Evolutionary conservation across 2,113 vertebrate genomes (phyloP), one percentile per base, ranked within the genome.

Genomic region (Sinocyclocheilus anshuiensis): DNA sequence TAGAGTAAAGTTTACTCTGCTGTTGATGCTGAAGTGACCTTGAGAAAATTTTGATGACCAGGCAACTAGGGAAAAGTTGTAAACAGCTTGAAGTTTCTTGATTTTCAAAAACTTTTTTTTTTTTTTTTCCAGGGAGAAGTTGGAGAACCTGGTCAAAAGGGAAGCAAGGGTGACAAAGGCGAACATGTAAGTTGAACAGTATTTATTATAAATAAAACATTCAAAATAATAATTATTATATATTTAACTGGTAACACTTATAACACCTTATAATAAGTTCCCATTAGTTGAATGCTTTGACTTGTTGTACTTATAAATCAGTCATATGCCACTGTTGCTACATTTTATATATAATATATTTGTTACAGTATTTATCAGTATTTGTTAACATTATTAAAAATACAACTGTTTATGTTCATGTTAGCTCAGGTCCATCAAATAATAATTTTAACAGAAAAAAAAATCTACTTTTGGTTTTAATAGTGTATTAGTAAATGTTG

Each of bases 131-230:
- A 99, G 98, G 98, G 98, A 91, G 97, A 99, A 95, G 98, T 99
- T 67, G 98, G 98, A 69, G 97, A 98, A 90, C 96, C 97, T 0
- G 98, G 98, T 81, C 98, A 99, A 90, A 99, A 99, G 90, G 98
- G 98, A 86, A 95, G 97, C 91, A 99, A 99, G 93, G 98, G 96
- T 63, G 97, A 97, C 95, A 99, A 98, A 91, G 98, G 98, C 88
- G 98, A 99, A 94, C 96, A 96, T 0, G 98, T 99, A 89, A 97
- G 97, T 97, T 22, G 57, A 74, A n/a, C 1, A 63, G 59, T 39
- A 57, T 36, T 71, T 8, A 36, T 36, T 20, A 36, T 71, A 71
- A 36, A 36, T 36, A 9, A 20, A 71, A 22, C 29, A 71, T 33
- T 33, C 1, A 67, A 11, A 33, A 67, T 65, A 65, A 6, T 13